These are phyloP conservation scores for Arnoldichthys spilopterus DNA, from an alignment of 2,797 vertebrate genomes.

Conservation along the genomic window DNA sequence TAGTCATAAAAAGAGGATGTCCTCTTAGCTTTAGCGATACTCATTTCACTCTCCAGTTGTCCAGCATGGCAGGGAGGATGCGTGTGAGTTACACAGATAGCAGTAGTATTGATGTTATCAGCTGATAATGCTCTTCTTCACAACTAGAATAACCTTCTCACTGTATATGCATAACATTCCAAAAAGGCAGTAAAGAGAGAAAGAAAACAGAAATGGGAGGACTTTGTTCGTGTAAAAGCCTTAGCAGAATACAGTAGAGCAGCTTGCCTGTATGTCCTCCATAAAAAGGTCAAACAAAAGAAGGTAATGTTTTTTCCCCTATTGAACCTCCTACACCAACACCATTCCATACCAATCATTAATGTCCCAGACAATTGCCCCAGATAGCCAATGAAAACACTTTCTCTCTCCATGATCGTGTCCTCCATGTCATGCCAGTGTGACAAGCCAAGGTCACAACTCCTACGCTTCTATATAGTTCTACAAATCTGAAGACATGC, in stretches of 20 bases:
- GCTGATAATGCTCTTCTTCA: slow-evolving; percentile 22
- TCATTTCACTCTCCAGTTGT: slow-evolving; percentile 20
- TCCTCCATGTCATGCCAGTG: slow-evolving; percentile 37
- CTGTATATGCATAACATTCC: slow-evolving; percentile 8
- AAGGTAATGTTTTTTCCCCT: not conserved
- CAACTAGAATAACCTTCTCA: not conserved
- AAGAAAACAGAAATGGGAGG: not conserved
- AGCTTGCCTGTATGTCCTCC: not conserved
- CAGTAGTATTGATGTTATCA: not conserved
- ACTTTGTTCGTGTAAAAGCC: not conserved
- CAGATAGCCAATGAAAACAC: slow-evolving; percentile 43
- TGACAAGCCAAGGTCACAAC: slow-evolving; percentile 31
- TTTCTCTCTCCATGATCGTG: slow-evolving; percentile 26
- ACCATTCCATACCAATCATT: slow-evolving; percentile 36
- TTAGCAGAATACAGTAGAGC: not conserved
- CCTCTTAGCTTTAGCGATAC: slow-evolving; percentile 37
- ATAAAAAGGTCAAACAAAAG: slow-evolving; percentile 14
- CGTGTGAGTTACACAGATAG: slow-evolving; percentile 12
- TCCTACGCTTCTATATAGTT: slow-evolving; percentile 5
- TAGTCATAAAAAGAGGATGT: slow-evolving; percentile 41
- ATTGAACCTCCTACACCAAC: slow-evolving; percentile 17
- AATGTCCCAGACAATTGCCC: slow-evolving; percentile 23
- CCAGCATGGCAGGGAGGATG: slow-evolving; percentile 8
- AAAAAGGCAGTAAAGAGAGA: slow-evolving; percentile 10
- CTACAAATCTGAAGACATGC: slow-evolving; percentile 25